Base-by-base conservation (phyloP, 2,888 invertebrate species). In the Phorcus lineatus region DNA sequence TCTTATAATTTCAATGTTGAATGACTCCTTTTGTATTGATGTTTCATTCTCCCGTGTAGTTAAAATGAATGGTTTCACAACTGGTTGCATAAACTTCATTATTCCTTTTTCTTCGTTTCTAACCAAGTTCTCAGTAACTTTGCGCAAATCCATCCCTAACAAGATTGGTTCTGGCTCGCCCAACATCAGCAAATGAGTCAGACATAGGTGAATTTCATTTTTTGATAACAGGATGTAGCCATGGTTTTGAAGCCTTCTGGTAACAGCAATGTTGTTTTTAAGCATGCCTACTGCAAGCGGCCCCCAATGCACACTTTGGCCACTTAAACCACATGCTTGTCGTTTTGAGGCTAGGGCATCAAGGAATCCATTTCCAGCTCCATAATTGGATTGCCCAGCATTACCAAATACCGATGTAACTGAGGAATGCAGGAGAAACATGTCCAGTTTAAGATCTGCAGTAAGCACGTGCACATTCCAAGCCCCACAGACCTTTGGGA, bases 261-360 rank as follows among this genome's bases (percentile, higher is more conserved):
- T 81, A 6, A 24, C 62, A 28, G 55, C 47, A 36, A 22, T 52
- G 6, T 79, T 67, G 13, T 78, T 74, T 40, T 77, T 55, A 62
- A 82, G 47, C 86, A 90, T 86, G 19, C 89, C 89, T 6, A 89
- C 80, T 70, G 81, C 83, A 2, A 90, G 83, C 9, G 88, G 84
- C 17, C 89, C 89, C 90, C 89, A 90, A 77, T 90, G 88, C 11
- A 90, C 88, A 28, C 82, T 81, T 80, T 89, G 88, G 0, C 83
- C 89, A 1, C 86, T 54, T 1, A 87, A 78, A 4, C 86, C 87
- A 19, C 80, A 62, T 17, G 74, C 53, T 28, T 86, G 80, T 11
- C 90, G 83, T 79, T 86, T 88, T 55, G 83, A 82, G 4, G 87
- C 87, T 19, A 90, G 76, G 0, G 87, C 79, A 77, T 90, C 90